Evolutionary conservation across 2,888 invertebrate genomes (phyloP).

Genomic region (Erynnis tages): DNA sequence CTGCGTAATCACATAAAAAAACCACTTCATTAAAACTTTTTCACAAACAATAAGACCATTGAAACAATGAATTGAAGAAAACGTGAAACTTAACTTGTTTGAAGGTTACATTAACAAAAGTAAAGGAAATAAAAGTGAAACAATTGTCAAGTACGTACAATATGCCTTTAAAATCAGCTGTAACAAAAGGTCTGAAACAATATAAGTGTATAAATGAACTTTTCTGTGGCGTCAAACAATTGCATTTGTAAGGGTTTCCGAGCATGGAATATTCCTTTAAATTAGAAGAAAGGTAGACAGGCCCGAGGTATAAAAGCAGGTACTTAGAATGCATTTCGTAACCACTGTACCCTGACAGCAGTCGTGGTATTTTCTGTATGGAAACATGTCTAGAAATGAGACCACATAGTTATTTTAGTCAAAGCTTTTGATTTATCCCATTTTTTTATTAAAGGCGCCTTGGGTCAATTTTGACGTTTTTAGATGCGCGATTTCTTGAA

Average conservation of each 20-base stretch:
- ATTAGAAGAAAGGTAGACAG: background rate
- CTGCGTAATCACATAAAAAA: background rate
- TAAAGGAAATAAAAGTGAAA: background rate
- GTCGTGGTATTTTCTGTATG: background rate
- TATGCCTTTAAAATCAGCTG: background rate
- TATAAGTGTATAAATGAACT: background rate
- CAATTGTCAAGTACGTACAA: background rate
- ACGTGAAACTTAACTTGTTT: background rate
- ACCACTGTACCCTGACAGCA: background rate
- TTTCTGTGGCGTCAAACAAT: background rate
- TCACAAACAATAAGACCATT: background rate
- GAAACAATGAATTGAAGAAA: background rate
- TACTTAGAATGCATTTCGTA: background rate
- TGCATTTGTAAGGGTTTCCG: conserved; percentile 5
- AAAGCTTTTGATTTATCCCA: too few relatives aligned
- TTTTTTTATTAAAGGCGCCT: too few relatives aligned
- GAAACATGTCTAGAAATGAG: too few relatives aligned
- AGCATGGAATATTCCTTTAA: background rate
- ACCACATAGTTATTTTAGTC: too few relatives aligned
- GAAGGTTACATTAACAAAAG: background rate
- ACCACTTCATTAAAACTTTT: background rate
- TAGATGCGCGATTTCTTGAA: too few relatives aligned
- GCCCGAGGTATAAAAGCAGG: background rate
- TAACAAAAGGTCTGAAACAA: background rate
- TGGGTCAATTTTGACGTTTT: too few relatives aligned